Conservation (phyloP, 2,113 vertebrate genomes). For the Phocoena phocoena region DNA sequence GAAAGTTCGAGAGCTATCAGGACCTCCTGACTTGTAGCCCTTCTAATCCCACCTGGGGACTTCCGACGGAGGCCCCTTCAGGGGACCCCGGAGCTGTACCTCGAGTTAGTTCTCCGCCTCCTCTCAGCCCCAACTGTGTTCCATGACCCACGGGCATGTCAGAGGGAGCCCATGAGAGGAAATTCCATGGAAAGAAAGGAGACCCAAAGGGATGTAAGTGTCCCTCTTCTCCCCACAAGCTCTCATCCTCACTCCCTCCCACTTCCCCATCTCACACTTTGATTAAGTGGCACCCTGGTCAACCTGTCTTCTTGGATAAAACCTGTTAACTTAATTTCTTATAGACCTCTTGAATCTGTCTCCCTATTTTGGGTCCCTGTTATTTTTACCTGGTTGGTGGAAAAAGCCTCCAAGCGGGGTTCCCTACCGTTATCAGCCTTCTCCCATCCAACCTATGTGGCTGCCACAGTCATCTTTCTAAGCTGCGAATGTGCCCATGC, state of each 20-base stretch:
- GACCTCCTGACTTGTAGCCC: not conserved
- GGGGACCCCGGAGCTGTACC: not conserved
- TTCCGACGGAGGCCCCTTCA: not conserved
- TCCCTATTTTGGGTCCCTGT: too few species aligned
- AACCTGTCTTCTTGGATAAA: not conserved
- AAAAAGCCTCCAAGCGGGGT: not conserved
- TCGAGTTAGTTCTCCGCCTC: not conserved
- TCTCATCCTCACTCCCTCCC: too few species aligned
- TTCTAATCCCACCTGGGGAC: not conserved
- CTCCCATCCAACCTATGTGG: not conserved
- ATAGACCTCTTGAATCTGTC: not conserved
- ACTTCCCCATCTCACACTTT: not conserved
- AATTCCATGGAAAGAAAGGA: not conserved
- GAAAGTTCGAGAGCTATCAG: not conserved
- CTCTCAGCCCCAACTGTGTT: not conserved
- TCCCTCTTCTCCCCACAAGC: not conserved
- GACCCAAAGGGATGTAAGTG: fast-evolving
- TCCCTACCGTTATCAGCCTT: not conserved
- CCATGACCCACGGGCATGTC: not conserved
- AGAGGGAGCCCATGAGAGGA: not conserved
- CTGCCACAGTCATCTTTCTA: not conserved
- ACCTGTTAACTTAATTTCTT: not conserved
- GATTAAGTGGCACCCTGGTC: not conserved
- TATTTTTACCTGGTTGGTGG: not conserved
- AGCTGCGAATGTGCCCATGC: fast-evolving